A percentile compares a stretch with the other conserved stretches of the same genome.
These are phyloP conservation scores for Epistrophella euchroma DNA, from an alignment of 2,888 invertebrate genomes.

Conservation along the genomic window DNA sequence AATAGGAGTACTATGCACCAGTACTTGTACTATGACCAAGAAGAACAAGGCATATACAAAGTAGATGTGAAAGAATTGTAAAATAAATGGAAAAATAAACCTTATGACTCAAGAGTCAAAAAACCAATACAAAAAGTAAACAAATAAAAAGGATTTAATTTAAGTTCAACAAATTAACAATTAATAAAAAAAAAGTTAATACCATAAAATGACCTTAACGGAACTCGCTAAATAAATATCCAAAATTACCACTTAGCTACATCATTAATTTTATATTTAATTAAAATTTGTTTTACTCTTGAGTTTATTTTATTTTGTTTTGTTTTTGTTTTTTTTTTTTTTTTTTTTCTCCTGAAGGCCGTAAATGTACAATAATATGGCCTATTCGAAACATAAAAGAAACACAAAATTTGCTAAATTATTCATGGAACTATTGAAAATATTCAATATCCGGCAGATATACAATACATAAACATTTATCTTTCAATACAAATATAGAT, in stretches of 20 bases:
- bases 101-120: background rate
- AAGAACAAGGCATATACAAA: no score
- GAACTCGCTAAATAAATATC: conserved; percentile 3
- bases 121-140: background rate
- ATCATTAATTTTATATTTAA: conserved; percentile 18
- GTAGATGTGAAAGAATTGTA: no score
- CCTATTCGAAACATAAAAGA: background rate
- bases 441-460: conserved; percentile 57
- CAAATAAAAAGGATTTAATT: background rate
- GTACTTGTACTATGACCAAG: no score
- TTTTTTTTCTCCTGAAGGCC: conserved; percentile 47
- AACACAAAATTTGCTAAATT: conserved; percentile 15
- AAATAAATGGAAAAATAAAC: no score
- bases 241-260: conserved; percentile 2
- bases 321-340: conserved; percentile 2
- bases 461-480: conserved; percentile 23
- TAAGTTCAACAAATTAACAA: conserved; percentile 1
- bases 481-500: conserved; percentile 28
- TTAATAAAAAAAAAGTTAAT: conserved; percentile 10
- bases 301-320: background rate
- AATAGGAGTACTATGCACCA: no score
- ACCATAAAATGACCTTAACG: conserved; percentile 32
- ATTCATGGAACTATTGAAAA: conserved; percentile 37
- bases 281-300: conserved; percentile 20
- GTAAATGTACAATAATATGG: conserved; percentile 13